Evolutionary conservation across 2,797 vertebrate species (phyloP).

Genomic region (Danionella dracula): DNA sequence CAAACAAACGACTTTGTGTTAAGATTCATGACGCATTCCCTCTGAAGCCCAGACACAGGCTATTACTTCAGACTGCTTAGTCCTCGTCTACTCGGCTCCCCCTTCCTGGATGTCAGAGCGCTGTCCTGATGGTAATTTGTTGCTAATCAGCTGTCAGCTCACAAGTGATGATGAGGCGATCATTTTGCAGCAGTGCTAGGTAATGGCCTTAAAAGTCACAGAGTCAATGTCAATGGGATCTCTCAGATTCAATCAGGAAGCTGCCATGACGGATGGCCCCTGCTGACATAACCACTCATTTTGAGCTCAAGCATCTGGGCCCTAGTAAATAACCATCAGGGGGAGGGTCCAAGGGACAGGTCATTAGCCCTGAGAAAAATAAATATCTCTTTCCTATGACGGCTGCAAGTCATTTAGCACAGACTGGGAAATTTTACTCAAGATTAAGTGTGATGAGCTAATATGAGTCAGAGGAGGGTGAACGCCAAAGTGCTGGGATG

Average conservation of each 20-base stretch:
- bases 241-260: constrained; percentile 93
- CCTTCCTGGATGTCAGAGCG: constrained; percentile 64
- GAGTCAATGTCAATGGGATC: constrained; percentile 99
- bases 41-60: constrained; percentile 36
- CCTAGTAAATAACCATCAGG: constrained; percentile 99
- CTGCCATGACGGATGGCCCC: constrained; percentile 91
- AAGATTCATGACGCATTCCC: constrained; percentile 22
- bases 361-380: constrained; percentile 99
- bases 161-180: constrained; percentile 88
- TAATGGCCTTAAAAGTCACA: constrained; percentile 99
- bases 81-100: constrained; percentile 18
- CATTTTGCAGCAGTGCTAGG: constrained; percentile 75
- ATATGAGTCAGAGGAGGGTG: constrained; percentile 93
- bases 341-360: constrained; percentile 98
- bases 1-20: constrained; percentile 48
- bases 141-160: constrained; percentile 98
- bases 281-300: constrained; percentile 99
- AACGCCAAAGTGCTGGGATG: constrained; percentile 77
- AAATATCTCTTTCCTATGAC: constrained; percentile 97
- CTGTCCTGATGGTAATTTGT: constrained; percentile 88
- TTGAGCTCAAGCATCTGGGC: constrained; percentile 99
- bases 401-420: constrained; percentile 99
- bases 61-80: constrained; percentile 47
- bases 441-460: constrained; percentile 99
- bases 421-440: constrained; percentile 98